Conservation (phyloP, 2,888 invertebrate genomes). For the Arenicola marina region DNA sequence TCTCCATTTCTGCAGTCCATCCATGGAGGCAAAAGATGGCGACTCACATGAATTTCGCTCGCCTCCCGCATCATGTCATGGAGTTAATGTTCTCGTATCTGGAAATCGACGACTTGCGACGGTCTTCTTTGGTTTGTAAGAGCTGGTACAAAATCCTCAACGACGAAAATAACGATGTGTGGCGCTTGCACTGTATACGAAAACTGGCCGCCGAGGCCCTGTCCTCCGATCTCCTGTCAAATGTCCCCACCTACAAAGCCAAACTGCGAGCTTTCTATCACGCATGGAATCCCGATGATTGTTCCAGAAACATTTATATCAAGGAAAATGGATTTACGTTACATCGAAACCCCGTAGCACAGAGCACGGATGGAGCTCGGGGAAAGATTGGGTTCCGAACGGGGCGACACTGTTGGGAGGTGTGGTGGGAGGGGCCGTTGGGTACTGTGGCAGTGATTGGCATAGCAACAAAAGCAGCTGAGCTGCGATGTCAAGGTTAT, state of each 20-base stretch:
- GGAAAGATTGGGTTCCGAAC: slow-evolving; percentile 82
- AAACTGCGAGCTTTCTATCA: slow-evolving; percentile 88
- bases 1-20: too few species aligned
- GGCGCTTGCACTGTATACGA: slow-evolving; percentile 86
- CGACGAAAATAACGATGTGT: slow-evolving; percentile 94
- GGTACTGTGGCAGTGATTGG: slow-evolving; percentile 97
- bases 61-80: slow-evolving; percentile 46
- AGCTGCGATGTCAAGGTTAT: slow-evolving; percentile 92
- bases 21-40: too few species aligned
- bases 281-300: slow-evolving; percentile 97
- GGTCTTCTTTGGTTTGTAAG: slow-evolving; percentile 90
- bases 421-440: slow-evolving; percentile 97
- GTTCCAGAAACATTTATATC: slow-evolving; percentile 94
- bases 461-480: slow-evolving; percentile 72
- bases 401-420: slow-evolving; percentile 96
- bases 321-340: slow-evolving; percentile 96
- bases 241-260: slow-evolving; percentile 87
- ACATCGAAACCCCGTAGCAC: slow-evolving; percentile 97
- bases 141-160: slow-evolving; percentile 86
- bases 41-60: background rate
- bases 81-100: slow-evolving; percentile 78
- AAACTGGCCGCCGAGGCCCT: slow-evolving; percentile 85
- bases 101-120: slow-evolving; percentile 81
- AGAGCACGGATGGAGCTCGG: slow-evolving; percentile 93
- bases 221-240: slow-evolving; percentile 87